Evolutionary conservation across 2,888 invertebrate genomes (phyloP).

Genomic region (Oegoconia quadripuncta): DNA sequence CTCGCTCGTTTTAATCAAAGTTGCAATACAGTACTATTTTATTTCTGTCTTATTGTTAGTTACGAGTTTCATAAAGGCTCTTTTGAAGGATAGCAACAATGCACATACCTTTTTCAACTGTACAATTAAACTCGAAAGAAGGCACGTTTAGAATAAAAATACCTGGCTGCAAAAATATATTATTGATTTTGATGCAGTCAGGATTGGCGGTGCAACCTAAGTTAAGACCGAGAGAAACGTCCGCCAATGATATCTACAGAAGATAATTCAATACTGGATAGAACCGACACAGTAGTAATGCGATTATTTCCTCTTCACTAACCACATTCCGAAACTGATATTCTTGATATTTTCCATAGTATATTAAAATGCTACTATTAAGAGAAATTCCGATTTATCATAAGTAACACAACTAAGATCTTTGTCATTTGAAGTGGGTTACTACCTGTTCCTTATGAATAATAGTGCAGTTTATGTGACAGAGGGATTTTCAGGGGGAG

Average conservation of each 20-base stretch:
- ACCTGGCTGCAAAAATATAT: no score
- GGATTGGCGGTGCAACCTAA: no score
- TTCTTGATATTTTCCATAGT: no score
- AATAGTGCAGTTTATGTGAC: slow-evolving; percentile 66
- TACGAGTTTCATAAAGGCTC: slow-evolving; percentile 44
- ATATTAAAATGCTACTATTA: slow-evolving; percentile 23
- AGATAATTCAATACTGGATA: no score
- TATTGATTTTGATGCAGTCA: no score
- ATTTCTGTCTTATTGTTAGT: slow-evolving; percentile 41
- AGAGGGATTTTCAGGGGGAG: slow-evolving; percentile 55
- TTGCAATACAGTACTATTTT: slow-evolving; percentile 44
- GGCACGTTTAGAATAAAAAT: background rate
- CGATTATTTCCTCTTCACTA: no score
- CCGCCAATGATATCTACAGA: no score
- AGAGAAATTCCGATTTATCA: slow-evolving; percentile 51
- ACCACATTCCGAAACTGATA: no score
- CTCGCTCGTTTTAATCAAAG: slow-evolving; percentile 46
- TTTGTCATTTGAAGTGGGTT: slow-evolving; percentile 51
- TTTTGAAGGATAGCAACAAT: slow-evolving; percentile 38
- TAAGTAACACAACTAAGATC: slow-evolving; percentile 48
- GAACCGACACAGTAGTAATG: no score
- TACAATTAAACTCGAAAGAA: slow-evolving; percentile 33
- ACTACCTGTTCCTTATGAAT: slow-evolving; percentile 46
- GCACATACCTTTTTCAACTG: slow-evolving; percentile 34
- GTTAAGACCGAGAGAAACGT: no score